Percentiles rank a stretch among this genome's conserved stretches.
Evolutionary conservation across 2,797 vertebrate genomes (phyloP).

Genomic region (Microchirus variegatus): DNA sequence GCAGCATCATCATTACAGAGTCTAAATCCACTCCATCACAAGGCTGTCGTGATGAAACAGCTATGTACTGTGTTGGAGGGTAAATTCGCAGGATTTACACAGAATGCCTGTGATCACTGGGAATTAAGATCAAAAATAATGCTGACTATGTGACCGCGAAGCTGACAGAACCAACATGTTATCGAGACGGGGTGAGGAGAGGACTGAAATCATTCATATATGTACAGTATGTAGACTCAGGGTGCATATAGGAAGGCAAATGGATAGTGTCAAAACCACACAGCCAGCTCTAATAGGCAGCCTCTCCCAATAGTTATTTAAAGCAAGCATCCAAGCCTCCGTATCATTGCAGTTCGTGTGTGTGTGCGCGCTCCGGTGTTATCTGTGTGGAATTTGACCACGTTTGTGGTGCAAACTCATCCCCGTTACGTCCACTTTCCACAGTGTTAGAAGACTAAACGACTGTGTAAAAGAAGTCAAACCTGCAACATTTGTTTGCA

Average conservation of each 20-base stretch:
- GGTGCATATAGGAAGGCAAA: slow-evolving; percentile 1
- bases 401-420: neutral
- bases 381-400: too few species aligned
- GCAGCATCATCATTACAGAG: slow-evolving; percentile 60
- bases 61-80: slow-evolving; percentile 36
- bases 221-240: slow-evolving; percentile 23
- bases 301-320: slow-evolving; percentile 13
- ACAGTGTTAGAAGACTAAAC: slow-evolving; percentile 15
- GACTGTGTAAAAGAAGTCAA: slow-evolving; percentile 10
- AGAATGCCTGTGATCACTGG: slow-evolving; percentile 55
- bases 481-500: neutral
- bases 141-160: slow-evolving; percentile 17
- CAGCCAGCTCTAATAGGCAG: neutral
- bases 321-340: slow-evolving; percentile 8
- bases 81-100: slow-evolving; percentile 51
- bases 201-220: slow-evolving; percentile 40
- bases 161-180: slow-evolving; percentile 32
- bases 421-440: slow-evolving; percentile 28
- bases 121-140: slow-evolving; percentile 52
- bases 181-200: neutral
- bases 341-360: neutral
- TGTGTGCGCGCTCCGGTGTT: slow-evolving; percentile 1
- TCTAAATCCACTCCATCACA: slow-evolving; percentile 50
- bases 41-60: slow-evolving; percentile 45
- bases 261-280: slow-evolving; percentile 20